Evolutionary conservation across 1,140 invertebrate species (phyloP), one percentile per base, ranked within the genome.

Genomic region (Pachypsylla venusta): DNA sequence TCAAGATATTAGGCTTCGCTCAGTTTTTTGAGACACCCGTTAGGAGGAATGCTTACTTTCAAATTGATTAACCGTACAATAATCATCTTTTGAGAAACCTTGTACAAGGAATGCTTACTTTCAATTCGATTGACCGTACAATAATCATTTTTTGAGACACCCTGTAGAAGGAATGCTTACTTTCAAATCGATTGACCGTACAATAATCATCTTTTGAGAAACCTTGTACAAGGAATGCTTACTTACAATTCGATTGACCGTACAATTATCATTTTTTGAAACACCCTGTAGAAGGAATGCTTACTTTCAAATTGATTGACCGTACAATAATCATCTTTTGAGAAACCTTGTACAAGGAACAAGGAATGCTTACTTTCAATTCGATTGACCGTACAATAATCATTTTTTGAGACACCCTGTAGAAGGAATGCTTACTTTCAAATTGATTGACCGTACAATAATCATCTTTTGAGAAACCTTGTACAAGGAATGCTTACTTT

Each of bases 181-280:
- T 92, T 71, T 96, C 90, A 75, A 98, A 98, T 65, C 95, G 78
- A 68, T 85, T 92, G 1, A 97, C 87, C 10, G 77, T 71, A 16
- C 81, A 82, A 68, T 85, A 96, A 68, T 96, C 93, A 64, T 92
- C 85, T 66, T 81, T 79, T 55, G 74, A 81, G 65, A 35, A 10
- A 12, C 10, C 10, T 10, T 10, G 30, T 10, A 35, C 10, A 26
- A n/a, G 20, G 53, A 59, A 25, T 57, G 71, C 75, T 73, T 67
- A 80, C 87, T 92, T 71, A 96, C 90, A 75, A 98, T 98, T 65
- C 95, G 78, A 68, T 85, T 92, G 1, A 97, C 87, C 10, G 77
- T 71, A 16, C 81, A 82, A 68, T 85, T 96, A 68, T 96, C 93
- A 64, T 92, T 84, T 66, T 81, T 79, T 55, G 74, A 81, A 65